A percentile compares a stretch with the other conserved stretches of the same genome.
These are phyloP conservation scores for Ptyas mucosa DNA, from an alignment of 2,113 vertebrate genomes.

Conservation along the genomic window DNA sequence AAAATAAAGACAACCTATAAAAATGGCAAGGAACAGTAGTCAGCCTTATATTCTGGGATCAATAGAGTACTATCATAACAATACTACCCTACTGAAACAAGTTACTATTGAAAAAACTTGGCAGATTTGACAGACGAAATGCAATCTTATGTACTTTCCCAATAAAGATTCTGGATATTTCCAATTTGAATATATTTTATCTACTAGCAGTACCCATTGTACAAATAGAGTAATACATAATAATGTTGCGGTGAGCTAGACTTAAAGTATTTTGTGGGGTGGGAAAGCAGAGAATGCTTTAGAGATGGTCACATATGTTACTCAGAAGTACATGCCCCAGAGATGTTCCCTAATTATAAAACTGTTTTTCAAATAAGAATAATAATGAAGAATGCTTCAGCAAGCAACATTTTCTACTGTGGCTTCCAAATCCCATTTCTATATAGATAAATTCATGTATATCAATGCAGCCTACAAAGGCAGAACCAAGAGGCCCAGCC, in stretches of 20 bases:
- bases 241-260: neutral
- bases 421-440: conserved; percentile 28
- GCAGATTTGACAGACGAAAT: conserved; percentile 18
- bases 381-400: neutral
- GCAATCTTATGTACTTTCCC: neutral
- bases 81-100: neutral
- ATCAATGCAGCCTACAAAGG: conserved; percentile 66
- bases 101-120: neutral
- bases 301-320: neutral
- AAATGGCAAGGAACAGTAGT: neutral
- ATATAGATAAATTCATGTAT: conserved; percentile 50
- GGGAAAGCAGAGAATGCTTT: neutral
- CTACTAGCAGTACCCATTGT: neutral
- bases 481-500: conserved; percentile 66
- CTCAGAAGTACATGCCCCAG: neutral
- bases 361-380: neutral
- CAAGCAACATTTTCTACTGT: neutral
- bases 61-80: neutral
- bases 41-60: neutral
- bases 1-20: neutral
- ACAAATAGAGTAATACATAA: accelerated
- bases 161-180: neutral
- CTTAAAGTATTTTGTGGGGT: neutral
- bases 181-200: neutral
- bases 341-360: neutral